These are phyloP conservation scores for Leptogaster cylindrica DNA, from an alignment of 2,888 invertebrate genomes.

Conservation along the genomic window DNA sequence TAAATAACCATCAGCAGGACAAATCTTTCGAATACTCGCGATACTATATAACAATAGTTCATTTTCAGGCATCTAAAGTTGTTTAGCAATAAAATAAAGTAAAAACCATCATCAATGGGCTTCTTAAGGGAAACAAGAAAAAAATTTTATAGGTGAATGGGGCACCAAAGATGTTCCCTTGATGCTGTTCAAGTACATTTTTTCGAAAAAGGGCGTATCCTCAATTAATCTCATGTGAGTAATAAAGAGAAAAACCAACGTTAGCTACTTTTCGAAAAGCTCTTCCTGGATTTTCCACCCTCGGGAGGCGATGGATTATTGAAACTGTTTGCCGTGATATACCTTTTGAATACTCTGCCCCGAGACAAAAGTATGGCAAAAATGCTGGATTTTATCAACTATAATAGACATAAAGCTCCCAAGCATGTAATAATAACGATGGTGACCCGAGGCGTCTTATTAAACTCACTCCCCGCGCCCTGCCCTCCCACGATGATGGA, in stretches of 20 bases:
- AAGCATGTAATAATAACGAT: constrained; percentile 39
- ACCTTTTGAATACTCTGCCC: constrained; percentile 31
- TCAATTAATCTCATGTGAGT: constrained; percentile 43
- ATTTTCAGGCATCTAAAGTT: no score
- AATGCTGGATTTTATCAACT: constrained; percentile 25
- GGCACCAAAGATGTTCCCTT: no score
- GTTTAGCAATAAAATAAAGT: no score
- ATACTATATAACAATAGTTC: no score
- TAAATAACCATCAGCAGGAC: no score
- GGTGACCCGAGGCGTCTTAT: constrained; percentile 23
- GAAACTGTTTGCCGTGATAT: constrained; percentile 31
- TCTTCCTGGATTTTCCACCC: not conserved
- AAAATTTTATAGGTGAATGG: no score
- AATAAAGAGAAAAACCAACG: constrained; percentile 36
- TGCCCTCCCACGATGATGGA: not conserved
- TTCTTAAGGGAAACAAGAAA: no score
- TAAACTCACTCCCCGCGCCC: constrained; percentile 17
- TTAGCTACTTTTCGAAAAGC: constrained; percentile 18
- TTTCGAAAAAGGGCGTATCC: constrained; percentile 25
- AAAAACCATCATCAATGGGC: no score
- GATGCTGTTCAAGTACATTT: no score
- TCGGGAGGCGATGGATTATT: constrained; percentile 27
- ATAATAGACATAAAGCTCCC: constrained; percentile 22
- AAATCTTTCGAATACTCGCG: no score
- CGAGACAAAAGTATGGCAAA: constrained; percentile 2